These are phyloP conservation scores for Gila robusta DNA, from an alignment of 2,797 vertebrate genomes.

Conservation along the genomic window DNA sequence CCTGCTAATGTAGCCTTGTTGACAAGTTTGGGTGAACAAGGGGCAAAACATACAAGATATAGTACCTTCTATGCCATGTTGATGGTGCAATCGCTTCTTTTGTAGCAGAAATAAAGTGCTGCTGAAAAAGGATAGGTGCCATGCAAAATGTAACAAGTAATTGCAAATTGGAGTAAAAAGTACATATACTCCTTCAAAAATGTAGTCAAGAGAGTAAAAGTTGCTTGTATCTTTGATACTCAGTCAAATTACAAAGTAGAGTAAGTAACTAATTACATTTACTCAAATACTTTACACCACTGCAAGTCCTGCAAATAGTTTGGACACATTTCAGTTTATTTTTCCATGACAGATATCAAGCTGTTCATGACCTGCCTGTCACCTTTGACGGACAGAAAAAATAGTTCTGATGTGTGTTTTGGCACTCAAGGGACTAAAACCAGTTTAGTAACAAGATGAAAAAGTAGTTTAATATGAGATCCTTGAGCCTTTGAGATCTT, in stretches of 20 bases:
- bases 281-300: not conserved
- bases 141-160: not conserved
- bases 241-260: not conserved
- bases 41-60: not conserved
- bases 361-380: not conserved
- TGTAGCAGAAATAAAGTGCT: not conserved
- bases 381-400: not conserved
- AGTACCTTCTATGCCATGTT: not conserved
- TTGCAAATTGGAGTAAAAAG: not conserved
- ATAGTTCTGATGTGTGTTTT: not conserved
- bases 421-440: not conserved
- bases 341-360: not conserved
- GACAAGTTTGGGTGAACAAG: not conserved
- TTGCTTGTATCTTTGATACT: not conserved
- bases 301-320: not conserved
- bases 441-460: not conserved
- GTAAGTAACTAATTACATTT: not conserved
- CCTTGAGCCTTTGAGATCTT: not conserved
- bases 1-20: too few species aligned
- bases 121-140: not conserved
- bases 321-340: conserved; percentile 26
- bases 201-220: not conserved
- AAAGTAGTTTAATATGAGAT: not conserved
- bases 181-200: not conserved
- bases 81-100: not conserved